These are phyloP conservation scores for Dendrolimus punctatus DNA, from an alignment of 1,140 invertebrate genomes.

Conservation along the genomic window DNA sequence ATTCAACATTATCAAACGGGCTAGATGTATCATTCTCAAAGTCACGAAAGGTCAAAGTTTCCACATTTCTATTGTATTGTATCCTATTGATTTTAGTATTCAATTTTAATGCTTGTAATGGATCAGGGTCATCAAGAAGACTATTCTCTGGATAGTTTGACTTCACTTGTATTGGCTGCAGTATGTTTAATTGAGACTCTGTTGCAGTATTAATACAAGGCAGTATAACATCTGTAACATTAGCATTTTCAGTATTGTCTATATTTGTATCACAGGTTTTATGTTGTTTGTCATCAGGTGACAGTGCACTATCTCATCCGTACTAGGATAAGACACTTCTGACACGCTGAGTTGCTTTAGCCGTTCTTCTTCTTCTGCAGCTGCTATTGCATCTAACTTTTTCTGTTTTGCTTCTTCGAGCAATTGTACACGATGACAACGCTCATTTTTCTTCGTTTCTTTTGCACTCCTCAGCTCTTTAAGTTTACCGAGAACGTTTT, in stretches of 20 bases:
- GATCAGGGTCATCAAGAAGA: conserved; percentile 64
- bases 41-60: conserved; percentile 79
- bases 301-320: conserved; percentile 67
- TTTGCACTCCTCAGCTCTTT: conserved; percentile 78
- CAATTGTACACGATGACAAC: conserved; percentile 72
- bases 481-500: conserved; percentile 78
- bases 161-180: conserved; percentile 53
- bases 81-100: conserved; percentile 45
- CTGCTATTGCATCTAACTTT: conserved; percentile 55
- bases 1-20: conserved; percentile 91
- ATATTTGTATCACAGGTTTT: conserved; percentile 47
- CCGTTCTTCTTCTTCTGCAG: conserved; percentile 66
- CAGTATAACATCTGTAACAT: conserved; percentile 28
- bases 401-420: conserved; percentile 69
- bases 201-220: conserved; percentile 20
- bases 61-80: conserved; percentile 52
- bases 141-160: conserved; percentile 43
- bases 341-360: conserved; percentile 72
- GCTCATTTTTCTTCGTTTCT: conserved; percentile 73
- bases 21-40: conserved; percentile 92
- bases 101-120: conserved; percentile 51
- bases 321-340: conserved; percentile 73
- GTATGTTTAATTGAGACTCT: conserved; percentile 49
- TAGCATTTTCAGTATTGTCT: conserved; percentile 31
- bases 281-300: conserved; percentile 66